Evolutionary conservation across 2,888 invertebrate genomes (phyloP).

Genomic region (Elmis aenea): DNA sequence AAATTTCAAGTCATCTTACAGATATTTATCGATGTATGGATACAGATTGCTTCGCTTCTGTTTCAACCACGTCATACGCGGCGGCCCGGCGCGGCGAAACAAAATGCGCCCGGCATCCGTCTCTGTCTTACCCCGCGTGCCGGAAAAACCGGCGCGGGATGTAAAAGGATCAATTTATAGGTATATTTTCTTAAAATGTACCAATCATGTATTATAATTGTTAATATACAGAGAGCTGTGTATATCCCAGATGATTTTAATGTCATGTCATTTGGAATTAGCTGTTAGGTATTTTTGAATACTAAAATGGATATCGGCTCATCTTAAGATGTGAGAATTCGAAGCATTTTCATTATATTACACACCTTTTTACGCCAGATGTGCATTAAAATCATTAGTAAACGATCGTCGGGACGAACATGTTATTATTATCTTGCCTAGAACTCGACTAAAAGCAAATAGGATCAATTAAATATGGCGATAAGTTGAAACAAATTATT

Average conservation of each 20-base stretch:
- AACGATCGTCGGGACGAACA: too few species aligned
- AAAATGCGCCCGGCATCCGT: neutral
- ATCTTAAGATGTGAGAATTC: too few species aligned
- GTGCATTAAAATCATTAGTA: too few species aligned
- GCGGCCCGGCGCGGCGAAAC: constrained; percentile 1
- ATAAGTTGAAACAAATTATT: too few species aligned
- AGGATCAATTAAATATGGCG: too few species aligned
- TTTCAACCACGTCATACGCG: constrained; percentile 20
- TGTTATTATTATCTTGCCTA: too few species aligned
- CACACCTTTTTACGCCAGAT: too few species aligned
- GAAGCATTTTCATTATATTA: too few species aligned
- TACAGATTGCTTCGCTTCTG: constrained; percentile 26
- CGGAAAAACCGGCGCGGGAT: constrained; percentile 4
- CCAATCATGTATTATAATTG: constrained; percentile 43
- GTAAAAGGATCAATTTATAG: constrained; percentile 33
- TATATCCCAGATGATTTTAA: constrained; percentile 4
- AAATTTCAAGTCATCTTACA: constrained; percentile 45
- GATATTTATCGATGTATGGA: constrained; percentile 44
- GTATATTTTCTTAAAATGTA: constrained; percentile 39
- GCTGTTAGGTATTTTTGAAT: too few species aligned
- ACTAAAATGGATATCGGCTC: too few species aligned
- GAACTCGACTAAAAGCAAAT: too few species aligned
- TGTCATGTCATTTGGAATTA: constrained; percentile 10
- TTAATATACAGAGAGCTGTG: constrained; percentile 29
- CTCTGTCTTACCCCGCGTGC: too few species aligned